phyloP scores from a whole-genome alignment of 2,797 vertebrate genomes.

The Apogon talboti region DNA sequence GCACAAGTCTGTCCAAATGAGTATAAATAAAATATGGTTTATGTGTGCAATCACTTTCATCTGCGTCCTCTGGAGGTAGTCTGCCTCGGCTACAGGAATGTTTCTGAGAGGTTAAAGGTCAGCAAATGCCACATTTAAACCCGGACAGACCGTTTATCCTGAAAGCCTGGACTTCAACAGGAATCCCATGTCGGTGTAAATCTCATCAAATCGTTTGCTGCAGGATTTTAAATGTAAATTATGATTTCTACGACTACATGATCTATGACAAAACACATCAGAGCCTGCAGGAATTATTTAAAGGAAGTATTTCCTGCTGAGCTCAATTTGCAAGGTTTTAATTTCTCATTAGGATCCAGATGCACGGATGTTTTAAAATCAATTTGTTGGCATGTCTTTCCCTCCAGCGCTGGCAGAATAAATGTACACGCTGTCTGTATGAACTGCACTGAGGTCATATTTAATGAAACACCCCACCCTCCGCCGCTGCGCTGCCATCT shows the following conservation, averaged over 20 bases:
- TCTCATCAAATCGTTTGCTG: no score
- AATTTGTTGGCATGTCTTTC: slow-evolving; percentile 59
- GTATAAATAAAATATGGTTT: slow-evolving; percentile 32
- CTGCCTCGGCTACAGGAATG: slow-evolving; percentile 22
- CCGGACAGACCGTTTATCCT: slow-evolving; percentile 5
- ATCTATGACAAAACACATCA: slow-evolving; percentile 15
- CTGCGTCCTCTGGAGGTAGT: slow-evolving; percentile 15
- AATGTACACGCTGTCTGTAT: slow-evolving; percentile 46
- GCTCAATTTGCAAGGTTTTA: slow-evolving; percentile 47
- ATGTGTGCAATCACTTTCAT: slow-evolving; percentile 31
- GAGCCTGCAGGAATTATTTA: slow-evolving; percentile 36
- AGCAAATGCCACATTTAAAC: slow-evolving; percentile 3
- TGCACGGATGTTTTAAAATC: slow-evolving; percentile 56
- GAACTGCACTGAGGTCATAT: slow-evolving; percentile 53
- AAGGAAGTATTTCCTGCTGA: slow-evolving; percentile 52
- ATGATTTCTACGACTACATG: no score
- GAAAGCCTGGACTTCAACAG: slow-evolving; percentile 1
- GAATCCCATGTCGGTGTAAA: neutral
- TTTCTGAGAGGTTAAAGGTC: slow-evolving; percentile 28
- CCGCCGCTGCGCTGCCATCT: slow-evolving; percentile 13
- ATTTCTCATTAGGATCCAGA: slow-evolving; percentile 61
- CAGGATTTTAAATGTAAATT: no score
- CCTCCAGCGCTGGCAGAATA: slow-evolving; percentile 44
- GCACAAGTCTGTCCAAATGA: slow-evolving; percentile 28
- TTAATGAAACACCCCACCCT: slow-evolving; percentile 68